phyloP scores from a whole-genome alignment of 2,888 invertebrate species.

The Lampropteryx suffumata region DNA sequence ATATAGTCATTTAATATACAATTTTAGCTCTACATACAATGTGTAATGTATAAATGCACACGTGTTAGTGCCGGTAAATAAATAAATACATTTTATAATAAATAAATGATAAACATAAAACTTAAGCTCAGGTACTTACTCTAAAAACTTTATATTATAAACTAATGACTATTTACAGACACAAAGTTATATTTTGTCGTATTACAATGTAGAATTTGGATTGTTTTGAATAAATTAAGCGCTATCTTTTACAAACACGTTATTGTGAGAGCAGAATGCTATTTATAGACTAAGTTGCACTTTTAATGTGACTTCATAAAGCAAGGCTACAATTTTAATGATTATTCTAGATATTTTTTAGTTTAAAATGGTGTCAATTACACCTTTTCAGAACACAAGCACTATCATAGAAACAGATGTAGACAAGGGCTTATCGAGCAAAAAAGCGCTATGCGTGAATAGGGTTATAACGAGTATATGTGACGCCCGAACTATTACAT shows the following conservation, averaged over 20 bases:
- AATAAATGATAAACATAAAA: conserved; percentile 33
- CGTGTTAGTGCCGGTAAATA: conserved; percentile 41
- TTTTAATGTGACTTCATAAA: too few species aligned
- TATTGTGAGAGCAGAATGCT: background rate
- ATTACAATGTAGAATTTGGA: conserved; percentile 3
- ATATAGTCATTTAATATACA: conserved; percentile 31
- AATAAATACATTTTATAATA: conserved; percentile 8
- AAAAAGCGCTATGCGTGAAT: too few species aligned
- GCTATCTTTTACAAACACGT: background rate
- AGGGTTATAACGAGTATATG: too few species aligned
- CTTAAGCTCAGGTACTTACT: conserved; percentile 60
- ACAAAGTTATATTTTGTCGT: conserved; percentile 6
- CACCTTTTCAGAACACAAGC: too few species aligned
- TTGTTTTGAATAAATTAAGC: background rate
- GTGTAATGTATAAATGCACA: conserved; percentile 49
- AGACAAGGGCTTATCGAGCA: too few species aligned
- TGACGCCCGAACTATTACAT: too few species aligned
- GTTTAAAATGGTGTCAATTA: too few species aligned
- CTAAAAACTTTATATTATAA: conserved; percentile 44
- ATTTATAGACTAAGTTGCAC: too few species aligned
- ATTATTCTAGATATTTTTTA: too few species aligned
- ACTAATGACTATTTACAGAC: conserved; percentile 31
- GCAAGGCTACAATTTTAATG: too few species aligned
- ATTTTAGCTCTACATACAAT: conserved; percentile 20
- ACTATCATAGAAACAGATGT: too few species aligned